phyloP scores from a whole-genome alignment of 2,797 vertebrate genomes.

The Microctenopoma stevenorrisi region DNA sequence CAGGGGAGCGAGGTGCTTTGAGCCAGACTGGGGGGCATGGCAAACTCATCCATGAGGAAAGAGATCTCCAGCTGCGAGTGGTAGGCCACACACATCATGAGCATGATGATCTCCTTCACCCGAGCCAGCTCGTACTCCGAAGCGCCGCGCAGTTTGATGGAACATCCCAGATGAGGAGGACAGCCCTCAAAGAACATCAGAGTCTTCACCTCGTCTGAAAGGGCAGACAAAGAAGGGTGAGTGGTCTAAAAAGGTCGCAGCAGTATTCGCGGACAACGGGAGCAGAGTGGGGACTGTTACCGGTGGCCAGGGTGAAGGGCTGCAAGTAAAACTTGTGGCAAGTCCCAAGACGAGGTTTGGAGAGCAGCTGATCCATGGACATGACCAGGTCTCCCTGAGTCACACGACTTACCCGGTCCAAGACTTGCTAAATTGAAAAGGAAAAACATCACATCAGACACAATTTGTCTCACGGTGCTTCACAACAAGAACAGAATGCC shows the following conservation, averaged over 20 bases:
- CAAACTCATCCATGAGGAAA: conserved; percentile 99
- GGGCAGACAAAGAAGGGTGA: background rate
- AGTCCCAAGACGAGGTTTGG: conserved; percentile 95
- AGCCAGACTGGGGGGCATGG: conserved; percentile 93
- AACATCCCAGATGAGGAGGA: conserved; percentile 92
- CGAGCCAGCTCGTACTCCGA: conserved; percentile 93
- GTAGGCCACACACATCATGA: conserved; percentile 98
- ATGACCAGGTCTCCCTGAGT: conserved; percentile 99
- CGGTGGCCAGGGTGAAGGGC: conserved; percentile 90
- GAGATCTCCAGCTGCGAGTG: conserved; percentile 99
- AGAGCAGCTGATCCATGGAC: conserved; percentile 99
- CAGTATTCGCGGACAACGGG: background rate
- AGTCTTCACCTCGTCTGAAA: conserved; percentile 91
- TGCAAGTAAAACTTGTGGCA: conserved; percentile 99
- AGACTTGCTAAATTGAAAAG: conserved; percentile 88
- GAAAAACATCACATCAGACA: background rate
- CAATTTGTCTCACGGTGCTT: too few relatives aligned
- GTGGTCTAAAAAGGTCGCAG: fast-evolving
- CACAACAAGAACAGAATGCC: background rate
- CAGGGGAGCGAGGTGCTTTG: conserved; percentile 90
- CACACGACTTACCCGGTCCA: conserved; percentile 95
- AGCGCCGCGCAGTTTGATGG: conserved; percentile 94
- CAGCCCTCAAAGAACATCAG: conserved; percentile 99
- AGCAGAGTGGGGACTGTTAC: conserved; percentile 77
- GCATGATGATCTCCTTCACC: conserved; percentile 96